A percentile compares a stretch with the other conserved stretches of the same genome.
Evolutionary conservation across 2,888 invertebrate species (phyloP).

Genomic region (Drosophila crucigera): DNA sequence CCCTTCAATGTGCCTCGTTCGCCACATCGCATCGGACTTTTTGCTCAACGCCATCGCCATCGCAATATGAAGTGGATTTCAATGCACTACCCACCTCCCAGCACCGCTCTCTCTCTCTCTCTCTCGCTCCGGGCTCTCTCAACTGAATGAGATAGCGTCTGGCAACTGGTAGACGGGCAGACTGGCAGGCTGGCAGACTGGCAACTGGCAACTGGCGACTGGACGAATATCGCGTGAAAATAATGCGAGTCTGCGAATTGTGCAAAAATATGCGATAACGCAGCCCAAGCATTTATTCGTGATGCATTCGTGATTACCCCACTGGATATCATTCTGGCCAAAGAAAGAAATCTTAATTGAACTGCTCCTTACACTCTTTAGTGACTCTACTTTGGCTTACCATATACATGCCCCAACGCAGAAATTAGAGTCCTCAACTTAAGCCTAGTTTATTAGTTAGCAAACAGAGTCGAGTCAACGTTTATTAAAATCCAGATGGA

Average conservation of each 20-base stretch:
- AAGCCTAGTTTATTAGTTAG: too few relatives aligned
- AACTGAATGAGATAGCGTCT: conserved; percentile 55
- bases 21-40: conserved; percentile 20
- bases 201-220: background rate
- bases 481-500: background rate
- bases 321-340: background rate
- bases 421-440: background rate
- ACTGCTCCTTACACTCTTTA: background rate
- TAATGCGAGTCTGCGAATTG: conserved; percentile 76
- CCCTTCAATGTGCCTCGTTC: conserved; percentile 80
- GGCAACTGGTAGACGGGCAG: conserved; percentile 6
- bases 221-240: conserved; percentile 41
- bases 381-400: background rate
- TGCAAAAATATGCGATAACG: conserved; percentile 80
- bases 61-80: conserved; percentile 77
- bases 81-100: conserved; percentile 67
- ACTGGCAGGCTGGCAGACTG: background rate
- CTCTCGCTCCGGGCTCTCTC: background rate
- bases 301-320: conserved; percentile 49
- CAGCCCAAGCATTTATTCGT: conserved; percentile 38
- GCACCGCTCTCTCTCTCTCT: conserved; percentile 16
- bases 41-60: conserved; percentile 22
- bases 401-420: background rate
- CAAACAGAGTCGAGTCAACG: background rate
- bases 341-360: background rate